Conservation (phyloP, 2,797 vertebrate genomes). For the Chaetophractus vellerosus region DNA sequence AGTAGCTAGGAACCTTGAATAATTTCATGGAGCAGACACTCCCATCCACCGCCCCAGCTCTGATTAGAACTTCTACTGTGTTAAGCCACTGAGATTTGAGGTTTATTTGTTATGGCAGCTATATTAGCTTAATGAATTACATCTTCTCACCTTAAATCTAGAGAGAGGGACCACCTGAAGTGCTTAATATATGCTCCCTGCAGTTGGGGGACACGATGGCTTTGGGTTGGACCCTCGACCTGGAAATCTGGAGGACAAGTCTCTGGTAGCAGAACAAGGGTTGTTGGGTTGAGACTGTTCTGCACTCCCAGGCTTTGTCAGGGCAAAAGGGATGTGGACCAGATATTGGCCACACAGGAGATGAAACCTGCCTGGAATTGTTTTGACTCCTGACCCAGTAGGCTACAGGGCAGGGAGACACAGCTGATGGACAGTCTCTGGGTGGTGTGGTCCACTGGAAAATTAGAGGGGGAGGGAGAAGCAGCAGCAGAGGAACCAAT, state of each 20-base stretch:
- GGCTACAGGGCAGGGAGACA: neutral
- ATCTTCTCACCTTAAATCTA: neutral
- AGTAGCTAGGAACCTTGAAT: neutral
- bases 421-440: neutral
- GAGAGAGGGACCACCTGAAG: neutral
- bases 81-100: conserved; percentile 22
- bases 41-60: neutral
- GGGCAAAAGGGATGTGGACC: neutral
- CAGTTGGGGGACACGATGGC: neutral
- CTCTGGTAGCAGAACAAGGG: neutral
- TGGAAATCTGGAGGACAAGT: neutral
- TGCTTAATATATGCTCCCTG: neutral
- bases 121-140: conserved; percentile 8
- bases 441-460: neutral
- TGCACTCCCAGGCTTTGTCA: neutral
- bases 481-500: neutral
- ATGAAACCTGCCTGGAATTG: neutral
- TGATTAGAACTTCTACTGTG: neutral
- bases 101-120: conserved; percentile 41
- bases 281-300: neutral
- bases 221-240: neutral
- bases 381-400: neutral
- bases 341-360: neutral
- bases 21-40: neutral
- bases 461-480: neutral